Percentiles rank a stretch among this genome's conserved stretches.
Evolutionary conservation across 2,113 vertebrate genomes (phyloP).

Genomic region (Camelus dromedarius): DNA sequence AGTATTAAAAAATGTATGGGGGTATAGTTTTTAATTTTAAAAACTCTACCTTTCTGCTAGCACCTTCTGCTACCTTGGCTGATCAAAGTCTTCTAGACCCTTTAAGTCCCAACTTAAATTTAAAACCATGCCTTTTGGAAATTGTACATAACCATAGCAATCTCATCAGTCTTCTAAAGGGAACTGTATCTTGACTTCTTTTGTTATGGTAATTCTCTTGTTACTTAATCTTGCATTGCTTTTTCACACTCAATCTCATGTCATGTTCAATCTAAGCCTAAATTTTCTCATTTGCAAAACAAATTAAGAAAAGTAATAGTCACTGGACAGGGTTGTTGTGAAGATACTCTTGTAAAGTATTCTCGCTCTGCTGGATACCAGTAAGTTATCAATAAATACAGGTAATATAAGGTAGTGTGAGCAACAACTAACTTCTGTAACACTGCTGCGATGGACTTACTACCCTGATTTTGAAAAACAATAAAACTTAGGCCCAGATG

Average conservation of each 20-base stretch:
- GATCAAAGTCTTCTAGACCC: not conserved
- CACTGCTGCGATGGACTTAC: not conserved
- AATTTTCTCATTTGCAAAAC: not conserved
- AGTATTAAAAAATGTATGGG: not conserved
- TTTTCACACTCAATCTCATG: not conserved
- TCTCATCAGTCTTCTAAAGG: not conserved
- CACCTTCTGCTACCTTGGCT: not conserved
- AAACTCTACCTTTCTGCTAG: not conserved
- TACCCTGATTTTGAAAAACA: not conserved
- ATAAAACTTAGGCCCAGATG: not conserved
- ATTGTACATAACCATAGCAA: not conserved
- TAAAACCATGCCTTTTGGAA: not conserved
- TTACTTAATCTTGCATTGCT: not conserved
- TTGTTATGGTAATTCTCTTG: not conserved
- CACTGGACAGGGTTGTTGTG: not conserved
- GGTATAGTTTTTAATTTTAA: not conserved
- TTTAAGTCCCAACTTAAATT: not conserved
- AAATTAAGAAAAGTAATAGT: not conserved
- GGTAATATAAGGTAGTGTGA: not conserved
- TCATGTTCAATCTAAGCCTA: not conserved
- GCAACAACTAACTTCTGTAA: not conserved
- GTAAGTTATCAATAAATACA: not conserved
- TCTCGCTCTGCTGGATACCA: not conserved
- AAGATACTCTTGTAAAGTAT: not conserved
- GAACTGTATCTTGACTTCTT: not conserved